phyloP scores from a whole-genome alignment of 2,113 vertebrate species.

The Dipodomys merriami region DNA sequence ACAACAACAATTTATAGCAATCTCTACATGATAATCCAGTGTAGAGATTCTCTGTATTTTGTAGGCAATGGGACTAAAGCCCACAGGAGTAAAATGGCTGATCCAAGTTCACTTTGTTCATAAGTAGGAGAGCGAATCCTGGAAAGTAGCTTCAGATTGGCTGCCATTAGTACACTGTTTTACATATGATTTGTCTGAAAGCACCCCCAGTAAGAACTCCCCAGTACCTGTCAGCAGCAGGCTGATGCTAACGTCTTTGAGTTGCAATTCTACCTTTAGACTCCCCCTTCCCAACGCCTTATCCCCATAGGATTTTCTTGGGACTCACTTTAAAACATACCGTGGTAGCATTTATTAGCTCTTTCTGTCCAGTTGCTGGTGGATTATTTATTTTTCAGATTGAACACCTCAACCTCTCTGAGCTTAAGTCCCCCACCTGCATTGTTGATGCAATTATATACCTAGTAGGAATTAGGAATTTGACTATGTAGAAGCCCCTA shows the following conservation, averaged over 20 bases:
- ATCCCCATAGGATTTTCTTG: not conserved
- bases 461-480: not conserved
- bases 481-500: not conserved
- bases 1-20: not conserved
- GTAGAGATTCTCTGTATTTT: not conserved
- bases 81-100: not conserved
- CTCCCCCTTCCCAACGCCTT: no score
- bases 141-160: not conserved
- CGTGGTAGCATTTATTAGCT: not conserved
- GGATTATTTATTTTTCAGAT: not conserved
- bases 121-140: not conserved
- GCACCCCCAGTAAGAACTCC: rapidly evolving
- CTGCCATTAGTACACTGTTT: not conserved
- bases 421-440: not conserved
- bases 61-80: not conserved
- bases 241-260: not conserved
- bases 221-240: not conserved
- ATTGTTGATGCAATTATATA: not conserved
- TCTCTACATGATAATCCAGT: not conserved
- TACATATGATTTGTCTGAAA: not conserved
- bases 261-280: not conserved
- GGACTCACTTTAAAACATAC: not conserved
- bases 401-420: not conserved
- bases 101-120: not conserved
- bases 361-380: not conserved